Percentiles rank a stretch among this genome's conserved stretches.
Conservation (phyloP, 2,113 vertebrate species). For the Mus spicilegus region DNA sequence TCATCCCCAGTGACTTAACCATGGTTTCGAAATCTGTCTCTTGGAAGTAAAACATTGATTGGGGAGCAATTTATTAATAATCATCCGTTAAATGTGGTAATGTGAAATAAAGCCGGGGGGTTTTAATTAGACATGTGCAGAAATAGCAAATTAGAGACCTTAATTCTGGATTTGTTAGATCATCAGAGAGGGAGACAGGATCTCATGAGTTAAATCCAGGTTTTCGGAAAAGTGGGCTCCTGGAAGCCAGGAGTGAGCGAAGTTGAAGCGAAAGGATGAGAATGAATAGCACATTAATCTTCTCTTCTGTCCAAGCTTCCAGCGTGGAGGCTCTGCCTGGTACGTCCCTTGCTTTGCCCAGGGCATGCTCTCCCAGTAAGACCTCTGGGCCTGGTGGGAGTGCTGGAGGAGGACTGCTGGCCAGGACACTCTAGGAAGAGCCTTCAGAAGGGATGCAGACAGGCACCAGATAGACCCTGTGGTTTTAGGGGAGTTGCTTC, state of each 20-base stretch:
- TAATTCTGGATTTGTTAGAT: background rate
- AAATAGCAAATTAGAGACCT: background rate
- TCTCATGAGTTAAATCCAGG: background rate
- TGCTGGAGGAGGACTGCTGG: background rate
- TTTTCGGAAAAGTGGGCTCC: background rate
- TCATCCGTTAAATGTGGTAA: background rate
- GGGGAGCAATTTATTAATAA: background rate
- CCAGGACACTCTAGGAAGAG: background rate
- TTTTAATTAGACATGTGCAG: background rate
- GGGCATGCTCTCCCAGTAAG: fast-evolving
- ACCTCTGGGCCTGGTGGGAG: background rate
- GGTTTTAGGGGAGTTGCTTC: constrained; percentile 40
- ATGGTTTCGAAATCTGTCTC: background rate
- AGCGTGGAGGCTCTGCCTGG: background rate
- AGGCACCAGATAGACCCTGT: background rate
- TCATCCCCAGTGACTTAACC: background rate
- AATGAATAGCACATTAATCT: background rate
- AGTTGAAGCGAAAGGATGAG: background rate
- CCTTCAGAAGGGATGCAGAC: background rate
- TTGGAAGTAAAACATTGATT: background rate
- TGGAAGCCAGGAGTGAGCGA: background rate
- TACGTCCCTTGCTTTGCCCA: fast-evolving
- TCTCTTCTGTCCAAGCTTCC: background rate
- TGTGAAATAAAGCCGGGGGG: background rate
- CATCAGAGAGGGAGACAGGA: background rate